A percentile compares a stretch with the other conserved stretches of the same genome.
Conservation (phyloP, 2,888 invertebrate species). For the Caradrina kadenii region DNA sequence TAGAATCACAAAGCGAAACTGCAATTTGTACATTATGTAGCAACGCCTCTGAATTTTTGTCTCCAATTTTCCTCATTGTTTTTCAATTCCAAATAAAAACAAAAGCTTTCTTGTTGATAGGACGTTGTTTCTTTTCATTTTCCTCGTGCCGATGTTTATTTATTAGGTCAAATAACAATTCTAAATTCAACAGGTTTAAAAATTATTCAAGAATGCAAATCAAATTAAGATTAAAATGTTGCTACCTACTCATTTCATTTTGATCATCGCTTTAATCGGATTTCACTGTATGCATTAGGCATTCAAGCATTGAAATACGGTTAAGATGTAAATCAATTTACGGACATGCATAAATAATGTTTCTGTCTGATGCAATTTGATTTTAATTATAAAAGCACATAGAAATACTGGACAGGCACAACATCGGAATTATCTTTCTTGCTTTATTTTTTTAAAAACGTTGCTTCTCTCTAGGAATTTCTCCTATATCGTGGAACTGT, state of each 20-base stretch:
- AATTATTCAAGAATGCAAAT: constrained; percentile 25
- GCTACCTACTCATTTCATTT: constrained; percentile 20
- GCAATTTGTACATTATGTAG: constrained; percentile 25
- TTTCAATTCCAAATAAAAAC: constrained; percentile 1
- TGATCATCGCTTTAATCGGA: constrained; percentile 30
- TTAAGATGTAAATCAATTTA: constrained; percentile 31
- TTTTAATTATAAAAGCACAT: background rate
- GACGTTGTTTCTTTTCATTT: background rate
- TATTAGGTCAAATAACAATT: constrained; percentile 4
- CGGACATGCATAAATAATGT: constrained; percentile 11
- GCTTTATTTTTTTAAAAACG: too few species aligned
- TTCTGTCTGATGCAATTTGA: constrained; percentile 5
- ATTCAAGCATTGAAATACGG: constrained; percentile 42
- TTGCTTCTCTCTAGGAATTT: too few species aligned
- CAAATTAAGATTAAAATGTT: constrained; percentile 43
- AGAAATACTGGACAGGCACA: background rate
- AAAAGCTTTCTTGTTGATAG: constrained; percentile 3
- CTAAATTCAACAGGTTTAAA: constrained; percentile 10
- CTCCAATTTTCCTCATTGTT: constrained; percentile 9
- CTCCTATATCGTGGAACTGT: too few species aligned
- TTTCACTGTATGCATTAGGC: constrained; percentile 31
- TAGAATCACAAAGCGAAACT: constrained; percentile 32
- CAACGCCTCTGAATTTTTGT: constrained; percentile 23
- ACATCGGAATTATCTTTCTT: background rate
- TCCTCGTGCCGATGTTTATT: background rate